Percentiles rank a stretch among this genome's conserved stretches.
phyloP scores from a whole-genome alignment of 2,888 invertebrate species.

The Drosophila testacea region DNA sequence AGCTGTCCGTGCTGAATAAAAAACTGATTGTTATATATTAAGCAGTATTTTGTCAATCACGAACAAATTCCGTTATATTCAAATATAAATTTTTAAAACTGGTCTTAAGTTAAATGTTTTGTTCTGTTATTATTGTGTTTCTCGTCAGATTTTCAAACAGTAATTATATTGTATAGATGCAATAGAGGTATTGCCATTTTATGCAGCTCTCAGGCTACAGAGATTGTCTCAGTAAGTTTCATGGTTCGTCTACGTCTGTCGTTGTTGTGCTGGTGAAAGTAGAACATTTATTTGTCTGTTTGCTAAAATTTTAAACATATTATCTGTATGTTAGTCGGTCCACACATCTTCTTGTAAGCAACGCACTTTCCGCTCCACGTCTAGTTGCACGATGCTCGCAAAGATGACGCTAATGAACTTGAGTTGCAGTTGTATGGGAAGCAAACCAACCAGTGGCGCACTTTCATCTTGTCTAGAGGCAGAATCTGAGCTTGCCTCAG shows the following conservation, averaged over 20 bases:
- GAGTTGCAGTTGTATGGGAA: conserved; percentile 56
- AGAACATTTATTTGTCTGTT: conserved; percentile 72
- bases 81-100: conserved; percentile 2
- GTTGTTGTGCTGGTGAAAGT: conserved; percentile 66
- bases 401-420: conserved; percentile 62
- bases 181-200: background rate
- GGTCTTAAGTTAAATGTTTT: background rate
- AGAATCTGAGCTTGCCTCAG: conserved; percentile 40
- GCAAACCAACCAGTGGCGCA: conserved; percentile 52
- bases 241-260: conserved; percentile 12
- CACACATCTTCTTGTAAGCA: conserved; percentile 34
- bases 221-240: background rate
- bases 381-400: conserved; percentile 12
- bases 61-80: conserved; percentile 2
- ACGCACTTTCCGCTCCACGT: conserved; percentile 28
- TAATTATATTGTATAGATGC: background rate
- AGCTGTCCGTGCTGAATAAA: background rate
- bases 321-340: conserved; percentile 44
- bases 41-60: background rate
- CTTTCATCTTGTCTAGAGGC: conserved; percentile 54
- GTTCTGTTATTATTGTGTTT: too few species aligned
- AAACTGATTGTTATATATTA: conserved; percentile 14
- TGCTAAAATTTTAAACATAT: conserved; percentile 60
- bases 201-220: background rate
- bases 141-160: background rate